Conservation (phyloP, 2,113 vertebrate genomes). For the Haemorhous mexicanus region DNA sequence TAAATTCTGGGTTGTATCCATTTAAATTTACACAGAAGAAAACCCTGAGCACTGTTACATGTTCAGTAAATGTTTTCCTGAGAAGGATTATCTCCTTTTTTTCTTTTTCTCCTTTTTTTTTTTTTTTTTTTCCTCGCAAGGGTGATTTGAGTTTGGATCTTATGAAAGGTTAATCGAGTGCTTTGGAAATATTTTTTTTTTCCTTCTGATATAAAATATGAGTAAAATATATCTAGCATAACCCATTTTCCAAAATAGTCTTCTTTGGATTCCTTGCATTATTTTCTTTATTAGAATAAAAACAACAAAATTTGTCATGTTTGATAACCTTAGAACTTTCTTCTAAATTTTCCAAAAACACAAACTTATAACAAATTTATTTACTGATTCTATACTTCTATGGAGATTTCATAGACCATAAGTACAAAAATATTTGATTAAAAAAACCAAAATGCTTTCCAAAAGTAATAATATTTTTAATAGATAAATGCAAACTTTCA, state of each 20-base stretch:
- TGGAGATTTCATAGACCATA: not conserved
- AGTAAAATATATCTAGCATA: not conserved
- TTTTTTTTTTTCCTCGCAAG: not conserved
- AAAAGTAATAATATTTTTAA: not conserved
- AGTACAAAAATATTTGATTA: not conserved
- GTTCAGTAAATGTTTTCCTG: not conserved
- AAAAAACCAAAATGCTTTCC: not conserved
- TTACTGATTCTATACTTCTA: not conserved
- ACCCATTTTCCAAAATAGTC: not conserved
- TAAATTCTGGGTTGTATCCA: not conserved
- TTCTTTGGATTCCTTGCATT: not conserved
- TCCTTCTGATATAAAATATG: not conserved
- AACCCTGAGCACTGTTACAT: not conserved
- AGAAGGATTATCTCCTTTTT: not conserved
- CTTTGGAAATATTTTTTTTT: not conserved
- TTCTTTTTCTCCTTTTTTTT: too few species aligned
- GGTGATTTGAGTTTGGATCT: not conserved
- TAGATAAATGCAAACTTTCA: not conserved
- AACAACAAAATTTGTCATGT: not conserved
- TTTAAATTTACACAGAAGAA: not conserved
- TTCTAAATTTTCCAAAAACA: not conserved
- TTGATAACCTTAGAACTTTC: not conserved
- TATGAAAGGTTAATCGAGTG: not conserved
- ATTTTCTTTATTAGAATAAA: not conserved
- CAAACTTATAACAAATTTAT: not conserved